Conservation (phyloP, 1,140 invertebrate species). For the Sitodiplosis mosellana region DNA sequence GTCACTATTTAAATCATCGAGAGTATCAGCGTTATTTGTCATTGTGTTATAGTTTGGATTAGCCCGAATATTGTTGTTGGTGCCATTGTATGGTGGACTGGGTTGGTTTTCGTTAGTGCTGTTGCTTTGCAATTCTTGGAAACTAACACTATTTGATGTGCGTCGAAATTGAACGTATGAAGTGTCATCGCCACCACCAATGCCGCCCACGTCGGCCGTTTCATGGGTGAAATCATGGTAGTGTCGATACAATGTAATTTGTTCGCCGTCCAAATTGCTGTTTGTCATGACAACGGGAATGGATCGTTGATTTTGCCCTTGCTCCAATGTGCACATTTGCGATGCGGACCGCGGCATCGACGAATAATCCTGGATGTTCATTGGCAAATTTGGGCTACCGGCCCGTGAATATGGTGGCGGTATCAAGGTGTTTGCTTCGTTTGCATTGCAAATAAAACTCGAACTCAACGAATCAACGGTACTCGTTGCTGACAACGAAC, state of each 20-base stretch:
- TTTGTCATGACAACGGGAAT: neutral
- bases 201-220: too few relatives aligned
- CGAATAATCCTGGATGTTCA: slow-evolving; percentile 5
- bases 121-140: too few relatives aligned
- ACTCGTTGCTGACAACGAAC: slow-evolving; percentile 59
- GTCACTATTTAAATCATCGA: neutral
- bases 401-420: slow-evolving; percentile 65
- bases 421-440: slow-evolving; percentile 60
- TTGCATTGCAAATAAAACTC: slow-evolving; percentile 62
- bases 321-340: slow-evolving; percentile 8
- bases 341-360: slow-evolving; percentile 20
- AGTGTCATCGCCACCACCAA: too few relatives aligned
- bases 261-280: neutral
- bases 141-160: too few relatives aligned
- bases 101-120: too few relatives aligned
- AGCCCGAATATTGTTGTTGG: too few relatives aligned
- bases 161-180: too few relatives aligned
- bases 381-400: slow-evolving; percentile 43
- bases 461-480: slow-evolving; percentile 65
- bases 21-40: slow-evolving; percentile 2
- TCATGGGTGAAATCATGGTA: too few relatives aligned
- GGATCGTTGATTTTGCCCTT: neutral
- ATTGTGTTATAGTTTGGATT: too few relatives aligned
- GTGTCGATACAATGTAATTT: neutral
- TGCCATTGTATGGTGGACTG: neutral